Evolutionary conservation across 2,113 vertebrate species (phyloP), one percentile per base, ranked within the genome.

Genomic region (Channa argus): DNA sequence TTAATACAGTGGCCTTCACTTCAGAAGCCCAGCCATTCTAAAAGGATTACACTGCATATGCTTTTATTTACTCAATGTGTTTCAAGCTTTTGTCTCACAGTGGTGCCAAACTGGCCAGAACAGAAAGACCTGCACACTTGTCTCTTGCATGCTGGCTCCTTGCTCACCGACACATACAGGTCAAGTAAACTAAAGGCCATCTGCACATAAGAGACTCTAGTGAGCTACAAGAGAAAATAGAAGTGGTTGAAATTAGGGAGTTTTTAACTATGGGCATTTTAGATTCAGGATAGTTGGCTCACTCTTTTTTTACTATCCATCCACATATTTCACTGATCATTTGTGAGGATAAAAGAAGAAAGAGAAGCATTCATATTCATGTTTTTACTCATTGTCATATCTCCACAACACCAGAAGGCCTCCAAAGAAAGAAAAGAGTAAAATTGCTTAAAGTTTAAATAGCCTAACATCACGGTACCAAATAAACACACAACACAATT

Each of bases 31-130:
- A 51, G 62, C 63, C 80, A 15, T 60, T 80, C 74, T 89, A 86
- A 91, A 83, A 75, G 85, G 89, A 91, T 91, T 89, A 88, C 82
- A 84, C 72, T 7, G 8, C 13, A 2, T 73, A 80, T 34, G 58
- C 73, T 71, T 80, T 88, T 85, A 84, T 89, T 88, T 77, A 81
- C 84, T 80, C 76, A 14, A 43, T 76, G 87, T 74, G 77, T 77
- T 86, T 84, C 78, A 74, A 80, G 13, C 72, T 67, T 66, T 61
- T 70, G 82, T 82, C 82, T 87, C 86, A 77, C 77, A 51, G 79
- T 72, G 79, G 83, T 71, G 3, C 24, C 58, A 8, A 56, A 64
- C 63, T 60, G 45, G 49, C 5, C 49, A 71, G 79, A 88, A 78
- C 72, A 71, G 74, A 81, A 60, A 65, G 65, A 53, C 68, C 41